Percentiles rank a stretch among this genome's conserved stretches.
Evolutionary conservation across 1,140 invertebrate species (phyloP).

Genomic region (Brevipalpus yothersi): DNA sequence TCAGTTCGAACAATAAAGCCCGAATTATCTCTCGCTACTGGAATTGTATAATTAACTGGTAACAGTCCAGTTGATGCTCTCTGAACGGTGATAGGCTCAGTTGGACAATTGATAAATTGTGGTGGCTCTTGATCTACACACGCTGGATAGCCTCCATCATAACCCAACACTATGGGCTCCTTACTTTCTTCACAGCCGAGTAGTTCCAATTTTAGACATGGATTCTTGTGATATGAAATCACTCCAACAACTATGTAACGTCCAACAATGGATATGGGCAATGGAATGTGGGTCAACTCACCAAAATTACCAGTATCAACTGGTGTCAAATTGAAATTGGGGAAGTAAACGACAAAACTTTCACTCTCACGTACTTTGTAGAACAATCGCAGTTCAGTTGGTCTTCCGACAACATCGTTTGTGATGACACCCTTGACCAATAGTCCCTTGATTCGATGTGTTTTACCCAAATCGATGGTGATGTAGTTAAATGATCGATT

Average conservation of each 20-base stretch:
- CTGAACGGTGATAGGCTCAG: conserved; percentile 49
- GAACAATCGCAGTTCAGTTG: conserved; percentile 85
- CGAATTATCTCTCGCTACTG: conserved; percentile 73
- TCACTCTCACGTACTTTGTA: conserved; percentile 79
- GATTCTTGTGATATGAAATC: conserved; percentile 84
- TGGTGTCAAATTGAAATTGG: conserved; percentile 79
- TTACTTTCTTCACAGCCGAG: conserved; percentile 70
- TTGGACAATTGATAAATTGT: conserved; percentile 65
- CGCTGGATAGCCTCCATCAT: conserved; percentile 73
- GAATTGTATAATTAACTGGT: conserved; percentile 74
- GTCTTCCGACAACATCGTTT: conserved; percentile 74
- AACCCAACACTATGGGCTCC: conserved; percentile 49
- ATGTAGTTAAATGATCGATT: conserved; percentile 57
- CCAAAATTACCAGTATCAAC: conserved; percentile 67
- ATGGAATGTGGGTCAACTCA: conserved; percentile 76
- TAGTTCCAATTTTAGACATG: conserved; percentile 82
- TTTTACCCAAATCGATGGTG: conserved; percentile 70
- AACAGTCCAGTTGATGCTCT: conserved; percentile 58
- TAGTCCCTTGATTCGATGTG: conserved; percentile 57
- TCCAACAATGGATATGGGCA: conserved; percentile 75
- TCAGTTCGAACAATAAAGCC: conserved; percentile 73
- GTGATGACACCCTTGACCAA: conserved; percentile 67
- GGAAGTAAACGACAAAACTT: conserved; percentile 87
- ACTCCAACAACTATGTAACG: conserved; percentile 75
- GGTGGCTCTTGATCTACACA: conserved; percentile 82